A percentile compares a stretch with the other conserved stretches of the same genome.
Conservation (phyloP, 2,888 invertebrate species). For the Mylabris sibirica region DNA sequence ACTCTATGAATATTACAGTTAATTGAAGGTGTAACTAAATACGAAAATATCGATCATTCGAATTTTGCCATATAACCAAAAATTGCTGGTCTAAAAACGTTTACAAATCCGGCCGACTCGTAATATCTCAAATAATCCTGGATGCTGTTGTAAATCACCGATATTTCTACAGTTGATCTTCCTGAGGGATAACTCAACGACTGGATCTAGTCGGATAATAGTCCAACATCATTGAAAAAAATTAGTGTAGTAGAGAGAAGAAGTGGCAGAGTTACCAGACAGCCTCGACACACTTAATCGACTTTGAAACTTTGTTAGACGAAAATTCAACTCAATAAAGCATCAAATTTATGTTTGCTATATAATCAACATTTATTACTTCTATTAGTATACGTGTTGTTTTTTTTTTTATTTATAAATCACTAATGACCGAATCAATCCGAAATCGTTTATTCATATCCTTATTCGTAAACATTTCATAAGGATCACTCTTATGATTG, state of each 20-base stretch:
- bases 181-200: neutral
- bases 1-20: conserved; percentile 17
- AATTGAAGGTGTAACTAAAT: neutral
- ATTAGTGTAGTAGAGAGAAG: neutral
- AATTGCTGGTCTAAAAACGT: neutral
- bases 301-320: neutral
- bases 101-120: neutral
- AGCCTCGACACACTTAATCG: neutral
- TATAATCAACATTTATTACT: neutral
- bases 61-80: neutral
- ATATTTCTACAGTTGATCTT: conserved; percentile 5
- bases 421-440: neutral
- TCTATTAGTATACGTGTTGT: too few relatives aligned
- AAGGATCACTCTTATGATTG: neutral
- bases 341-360: neutral
- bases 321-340: neutral
- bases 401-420: neutral
- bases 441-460: neutral
- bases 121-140: neutral
- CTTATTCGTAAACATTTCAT: neutral
- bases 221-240: neutral
- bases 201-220: neutral
- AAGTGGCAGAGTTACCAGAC: neutral
- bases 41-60: neutral
- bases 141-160: conserved; percentile 1